These are phyloP conservation scores for Littorina saxatilis DNA, from an alignment of 1,140 invertebrate species.

Conservation along the genomic window DNA sequence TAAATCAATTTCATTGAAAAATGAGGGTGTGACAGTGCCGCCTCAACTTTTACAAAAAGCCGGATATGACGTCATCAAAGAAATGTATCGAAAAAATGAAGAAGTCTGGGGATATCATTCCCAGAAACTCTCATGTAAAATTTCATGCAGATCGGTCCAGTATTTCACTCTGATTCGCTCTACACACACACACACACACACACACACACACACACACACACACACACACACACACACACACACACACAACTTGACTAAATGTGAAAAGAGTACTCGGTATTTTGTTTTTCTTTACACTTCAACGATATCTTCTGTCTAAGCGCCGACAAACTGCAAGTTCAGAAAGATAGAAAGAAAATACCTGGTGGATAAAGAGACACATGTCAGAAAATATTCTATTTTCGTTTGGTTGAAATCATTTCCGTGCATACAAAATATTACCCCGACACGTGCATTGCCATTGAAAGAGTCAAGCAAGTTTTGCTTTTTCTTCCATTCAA, in stretches of 20 bases:
- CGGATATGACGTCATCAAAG: too few species aligned
- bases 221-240: not conserved
- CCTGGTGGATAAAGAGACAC: not conserved
- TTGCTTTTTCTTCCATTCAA: too few species aligned
- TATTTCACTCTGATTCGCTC: too few species aligned
- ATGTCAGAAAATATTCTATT: not conserved
- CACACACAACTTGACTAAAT: not conserved
- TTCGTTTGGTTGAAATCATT: not conserved
- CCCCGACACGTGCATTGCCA: not conserved
- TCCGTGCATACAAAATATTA: not conserved
- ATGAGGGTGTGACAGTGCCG: too few species aligned
- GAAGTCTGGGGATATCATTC: too few species aligned
- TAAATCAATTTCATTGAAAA: too few species aligned
- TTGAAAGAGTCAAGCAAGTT: too few species aligned
- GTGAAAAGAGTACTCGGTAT: not conserved
- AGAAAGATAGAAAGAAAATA: not conserved
- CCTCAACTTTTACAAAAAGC: too few species aligned
- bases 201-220: conserved; percentile 32
- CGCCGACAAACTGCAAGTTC: not conserved
- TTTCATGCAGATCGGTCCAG: too few species aligned
- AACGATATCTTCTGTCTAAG: not conserved
- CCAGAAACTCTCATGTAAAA: too few species aligned
- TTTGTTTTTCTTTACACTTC: not conserved
- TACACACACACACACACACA: too few species aligned
- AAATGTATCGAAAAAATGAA: too few species aligned